Conservation (phyloP, 2,113 vertebrate genomes). For the Sinocyclocheilus anophthalmus region DNA sequence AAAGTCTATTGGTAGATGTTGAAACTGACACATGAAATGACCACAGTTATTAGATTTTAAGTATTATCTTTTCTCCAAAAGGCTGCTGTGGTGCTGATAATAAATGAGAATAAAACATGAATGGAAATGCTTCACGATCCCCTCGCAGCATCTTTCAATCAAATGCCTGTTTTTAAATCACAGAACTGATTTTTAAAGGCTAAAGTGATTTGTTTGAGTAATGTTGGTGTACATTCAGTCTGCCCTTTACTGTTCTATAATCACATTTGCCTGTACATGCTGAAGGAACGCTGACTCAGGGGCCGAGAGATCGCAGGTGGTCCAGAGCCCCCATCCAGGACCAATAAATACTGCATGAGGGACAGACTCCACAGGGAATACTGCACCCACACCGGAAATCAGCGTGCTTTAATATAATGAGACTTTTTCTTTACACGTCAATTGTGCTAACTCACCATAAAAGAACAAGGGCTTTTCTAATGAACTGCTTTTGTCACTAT, state of each 20-base stretch:
- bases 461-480: conserved; percentile 19
- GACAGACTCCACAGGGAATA: conserved; percentile 47
- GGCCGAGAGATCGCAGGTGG: conserved; percentile 33
- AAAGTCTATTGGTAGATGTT: background rate
- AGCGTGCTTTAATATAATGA: conserved; percentile 23
- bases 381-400: conserved; percentile 23
- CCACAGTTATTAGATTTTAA: background rate
- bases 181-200: conserved; percentile 35
- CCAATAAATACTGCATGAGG: conserved; percentile 59
- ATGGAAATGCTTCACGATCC: conserved; percentile 26
- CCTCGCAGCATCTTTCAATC: background rate
- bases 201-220: conserved; percentile 36
- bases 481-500: conserved; percentile 7
- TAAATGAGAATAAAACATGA: conserved; percentile 42
- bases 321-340: conserved; percentile 46
- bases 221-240: conserved; percentile 39
- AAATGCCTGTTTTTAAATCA: conserved; percentile 17
- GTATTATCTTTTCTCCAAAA: background rate
- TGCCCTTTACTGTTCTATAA: conserved; percentile 50
- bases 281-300: conserved; percentile 56
- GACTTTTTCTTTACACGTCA: conserved; percentile 26
- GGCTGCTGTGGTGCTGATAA: background rate
- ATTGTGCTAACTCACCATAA: conserved; percentile 15
- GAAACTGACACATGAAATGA: background rate
- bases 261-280: conserved; percentile 46